phyloP scores from a whole-genome alignment of 2,113 vertebrate genomes.

The Litocranius walleri region DNA sequence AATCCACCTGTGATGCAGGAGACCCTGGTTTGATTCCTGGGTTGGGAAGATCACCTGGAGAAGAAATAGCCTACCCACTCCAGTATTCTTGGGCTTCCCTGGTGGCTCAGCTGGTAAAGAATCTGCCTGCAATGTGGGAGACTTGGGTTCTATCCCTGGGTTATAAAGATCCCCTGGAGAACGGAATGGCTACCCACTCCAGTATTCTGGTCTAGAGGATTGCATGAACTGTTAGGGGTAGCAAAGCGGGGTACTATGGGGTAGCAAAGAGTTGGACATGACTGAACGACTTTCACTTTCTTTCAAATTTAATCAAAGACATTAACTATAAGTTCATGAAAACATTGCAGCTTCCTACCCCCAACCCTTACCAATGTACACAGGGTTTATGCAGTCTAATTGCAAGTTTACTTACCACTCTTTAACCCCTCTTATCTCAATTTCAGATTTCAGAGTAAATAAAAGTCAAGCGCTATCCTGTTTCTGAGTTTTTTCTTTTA shows the following conservation, averaged over 20 bases:
- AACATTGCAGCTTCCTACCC: not conserved
- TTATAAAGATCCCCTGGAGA: not conserved
- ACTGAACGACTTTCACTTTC: not conserved
- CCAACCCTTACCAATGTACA: not conserved
- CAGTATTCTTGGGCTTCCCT: not conserved
- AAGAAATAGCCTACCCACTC: not conserved
- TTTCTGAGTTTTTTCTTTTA: not conserved
- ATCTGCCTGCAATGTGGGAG: not conserved
- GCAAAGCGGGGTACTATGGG: rapidly evolving
- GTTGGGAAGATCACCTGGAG: not conserved
- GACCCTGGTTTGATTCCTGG: not conserved
- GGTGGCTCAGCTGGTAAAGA: not conserved
- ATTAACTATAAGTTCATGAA: not conserved
- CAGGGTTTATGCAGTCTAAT: not conserved
- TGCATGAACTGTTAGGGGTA: not conserved
- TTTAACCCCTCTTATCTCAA: not conserved
- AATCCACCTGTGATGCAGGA: not conserved
- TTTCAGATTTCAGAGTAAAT: not conserved
- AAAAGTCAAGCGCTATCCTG: not conserved
- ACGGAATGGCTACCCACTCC: not conserved
- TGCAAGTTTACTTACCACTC: not conserved
- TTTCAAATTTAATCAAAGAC: not conserved
- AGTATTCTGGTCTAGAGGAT: not conserved
- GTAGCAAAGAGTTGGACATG: not conserved
- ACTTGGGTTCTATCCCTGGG: not conserved